Conservation (phyloP, 2,113 vertebrate species). For the Ailuropoda melanoleuca region DNA sequence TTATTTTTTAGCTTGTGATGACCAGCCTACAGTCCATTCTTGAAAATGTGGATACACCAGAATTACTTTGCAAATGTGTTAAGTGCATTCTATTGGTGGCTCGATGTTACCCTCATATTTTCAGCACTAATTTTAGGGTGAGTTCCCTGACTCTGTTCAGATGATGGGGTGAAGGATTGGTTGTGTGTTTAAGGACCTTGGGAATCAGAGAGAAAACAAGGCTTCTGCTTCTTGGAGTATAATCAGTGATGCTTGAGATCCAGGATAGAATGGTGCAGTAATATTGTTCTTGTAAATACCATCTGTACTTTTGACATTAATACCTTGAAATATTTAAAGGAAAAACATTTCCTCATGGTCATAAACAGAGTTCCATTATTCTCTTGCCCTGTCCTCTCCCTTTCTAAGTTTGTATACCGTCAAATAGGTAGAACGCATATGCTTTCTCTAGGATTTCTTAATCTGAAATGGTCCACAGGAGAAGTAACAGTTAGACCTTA, state of each 20-base stretch:
- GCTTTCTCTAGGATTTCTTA: slow-evolving; percentile 26
- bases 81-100: slow-evolving; percentile 97
- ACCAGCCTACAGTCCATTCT: slow-evolving; percentile 97
- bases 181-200: not conserved
- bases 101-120: slow-evolving; percentile 97
- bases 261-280: not conserved
- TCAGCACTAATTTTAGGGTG: slow-evolving; percentile 99
- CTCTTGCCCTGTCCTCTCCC: not conserved
- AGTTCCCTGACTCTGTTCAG: slow-evolving; percentile 68
- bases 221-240: not conserved
- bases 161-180: not conserved
- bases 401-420: slow-evolving; percentile 45
- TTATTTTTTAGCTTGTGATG: slow-evolving; percentile 94
- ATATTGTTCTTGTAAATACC: not conserved
- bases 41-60: slow-evolving; percentile 99
- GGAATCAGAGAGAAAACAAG: not conserved
- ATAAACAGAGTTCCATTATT: not conserved
- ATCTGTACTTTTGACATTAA: not conserved
- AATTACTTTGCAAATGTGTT: slow-evolving; percentile 97
- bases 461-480: not conserved
- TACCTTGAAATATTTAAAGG: slow-evolving; percentile 33
- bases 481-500: not conserved
- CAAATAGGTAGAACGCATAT: not conserved
- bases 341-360: not conserved
- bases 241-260: not conserved